Percentiles rank a stretch among this genome's conserved stretches.
phyloP scores from a whole-genome alignment of 2,797 vertebrate genomes.

The Lithobates sylvaticus region DNA sequence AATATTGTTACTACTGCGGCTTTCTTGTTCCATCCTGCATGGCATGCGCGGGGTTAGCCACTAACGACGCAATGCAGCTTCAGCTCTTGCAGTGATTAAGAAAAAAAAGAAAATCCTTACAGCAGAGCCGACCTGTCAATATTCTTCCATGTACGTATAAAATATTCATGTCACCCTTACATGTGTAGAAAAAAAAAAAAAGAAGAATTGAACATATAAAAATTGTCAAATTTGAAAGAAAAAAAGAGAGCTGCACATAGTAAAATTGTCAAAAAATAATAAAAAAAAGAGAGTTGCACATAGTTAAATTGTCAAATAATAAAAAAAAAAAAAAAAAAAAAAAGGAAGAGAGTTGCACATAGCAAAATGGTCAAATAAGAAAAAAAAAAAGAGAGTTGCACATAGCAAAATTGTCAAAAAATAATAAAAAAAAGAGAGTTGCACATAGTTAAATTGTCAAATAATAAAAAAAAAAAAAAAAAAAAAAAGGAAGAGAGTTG shows the following conservation, averaged over 20 bases:
- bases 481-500: too few species aligned
- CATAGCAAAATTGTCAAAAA: too few species aligned
- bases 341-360: too few species aligned
- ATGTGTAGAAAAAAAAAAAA: neutral
- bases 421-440: too few species aligned
- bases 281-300: too few species aligned
- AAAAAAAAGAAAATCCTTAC: neutral
- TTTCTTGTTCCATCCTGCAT: constrained; percentile 1
- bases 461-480: neutral
- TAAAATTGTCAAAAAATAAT: too few species aligned
- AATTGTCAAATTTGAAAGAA: neutral
- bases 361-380: too few species aligned
- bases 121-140: neutral
- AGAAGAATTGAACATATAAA: too few species aligned
- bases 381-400: too few species aligned
- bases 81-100: constrained; percentile 1
- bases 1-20: constrained; percentile 47
- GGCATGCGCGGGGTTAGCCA: constrained; percentile 30
- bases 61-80: constrained; percentile 57
- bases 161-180: constrained; percentile 13
- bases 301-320: too few species aligned
- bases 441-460: too few species aligned
- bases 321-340: neutral
- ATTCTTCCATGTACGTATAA: neutral
- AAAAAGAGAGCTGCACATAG: too few species aligned